Evolutionary conservation across 1,140 invertebrate species (phyloP), one percentile per base, ranked within the genome.

Genomic region (Phocides pigmalion): DNA sequence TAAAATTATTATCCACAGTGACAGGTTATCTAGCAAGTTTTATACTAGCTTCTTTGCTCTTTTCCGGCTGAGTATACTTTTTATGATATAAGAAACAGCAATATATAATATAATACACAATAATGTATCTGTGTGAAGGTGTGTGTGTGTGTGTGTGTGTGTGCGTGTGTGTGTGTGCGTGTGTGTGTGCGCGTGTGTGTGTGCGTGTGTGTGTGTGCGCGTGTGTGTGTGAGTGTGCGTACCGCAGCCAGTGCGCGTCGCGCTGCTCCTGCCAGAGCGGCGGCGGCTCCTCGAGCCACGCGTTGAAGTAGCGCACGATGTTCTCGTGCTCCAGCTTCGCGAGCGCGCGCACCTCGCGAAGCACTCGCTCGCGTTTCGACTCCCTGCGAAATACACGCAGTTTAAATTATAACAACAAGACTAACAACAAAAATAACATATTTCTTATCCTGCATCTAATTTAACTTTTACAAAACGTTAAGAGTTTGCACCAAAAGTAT

Each of bases 261-360:
- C 95, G 94, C 44, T 95, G 90, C 79, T 98, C 95, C 87, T 98
- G 95, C 97, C 97, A 99, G 0, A 94, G 95, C 6, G 92, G 83
- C 3, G 98, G 98, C 17, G 98, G 98, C 49, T 94, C 94, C 90
- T 99, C 98, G 0, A 98, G 85, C 98, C 98, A 99, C 0, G 97
- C 95, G 92, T 98, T 96, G 83, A 98, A 99, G 84, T 98, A 99
- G 9, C 98, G 93, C 8, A 99, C 98, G 72, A 99, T 99, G 82
- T 98, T 96, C 32, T 95, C 94, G 92, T 99, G 98, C 66, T 99
- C 98, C 46, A 99, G 92, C 85, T 97, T 98, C 3, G 98, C 98
- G 9, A 99, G 89, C 0, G 98, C 98, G 76, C 96, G 96, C 0
- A 99, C 98, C 92, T 99, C 98, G 28, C 98, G 93, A 92, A 98